Evolutionary conservation across 2,113 vertebrate genomes (phyloP), one percentile per base, ranked within the genome.

Genomic region (Erythrolamprus reginae): DNA sequence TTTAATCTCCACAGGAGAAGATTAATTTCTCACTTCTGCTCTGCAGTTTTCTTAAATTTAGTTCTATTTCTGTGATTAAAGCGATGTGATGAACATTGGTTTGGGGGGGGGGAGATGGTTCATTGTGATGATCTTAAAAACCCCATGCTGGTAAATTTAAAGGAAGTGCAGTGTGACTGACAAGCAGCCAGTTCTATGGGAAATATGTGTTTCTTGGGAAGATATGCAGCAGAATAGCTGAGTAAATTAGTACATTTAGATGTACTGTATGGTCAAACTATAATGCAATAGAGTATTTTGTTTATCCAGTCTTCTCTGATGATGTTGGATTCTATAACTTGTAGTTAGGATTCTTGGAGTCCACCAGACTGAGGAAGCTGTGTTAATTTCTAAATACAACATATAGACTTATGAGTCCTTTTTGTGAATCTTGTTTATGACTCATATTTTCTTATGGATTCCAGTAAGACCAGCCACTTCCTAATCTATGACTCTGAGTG

Each of bases 51-150:
- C 95, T 92, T 96, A 91, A 94, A 95, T 95, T 95, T 93, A 95
- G 94, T 95, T 93, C 94, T 96, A 90, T 94, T 93, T 95, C 95
- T 96, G 95, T 95, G 95, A 96, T 95, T 96, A 93, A 96, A 96
- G 95, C 93, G 95, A 94, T 26, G 91, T 88, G 95, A 93, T 94
- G 93, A 92, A 94, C 96, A 95, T 95, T 91, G 94, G 94, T 95
- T 95, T 95, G 95, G 94, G 94, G 94, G 91, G 93, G 92, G n/a
- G n/a, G n/a, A n/a, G 93, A 91, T 94, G 88, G 90, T 93, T 94
- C 93, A 0, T 94, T 94, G 95, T 94, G 94, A 95, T 95, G 94
- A 94, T 96, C 93, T 95, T 95, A 94, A 96, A 94, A 93, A 94
- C 95, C 94, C 94, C 95, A 94, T 96, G 94, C 95, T 96, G 95